Conservation (phyloP, 2,888 invertebrate genomes). For the Trichopoda pennipes region DNA sequence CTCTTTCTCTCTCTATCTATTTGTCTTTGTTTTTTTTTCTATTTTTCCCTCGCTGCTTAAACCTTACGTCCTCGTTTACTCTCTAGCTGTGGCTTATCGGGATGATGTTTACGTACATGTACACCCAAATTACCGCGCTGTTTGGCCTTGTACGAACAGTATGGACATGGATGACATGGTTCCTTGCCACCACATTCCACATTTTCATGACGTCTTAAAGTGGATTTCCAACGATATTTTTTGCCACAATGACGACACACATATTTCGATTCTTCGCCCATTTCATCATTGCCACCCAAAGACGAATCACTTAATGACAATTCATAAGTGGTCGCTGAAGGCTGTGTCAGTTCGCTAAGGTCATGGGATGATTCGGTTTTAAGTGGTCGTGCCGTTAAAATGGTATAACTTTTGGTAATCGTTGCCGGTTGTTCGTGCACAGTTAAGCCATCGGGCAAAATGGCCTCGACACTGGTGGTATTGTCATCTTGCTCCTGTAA, state of each 20-base stretch:
- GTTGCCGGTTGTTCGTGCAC: constrained; percentile 74
- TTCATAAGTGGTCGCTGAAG: constrained; percentile 78
- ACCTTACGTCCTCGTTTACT: constrained; percentile 80
- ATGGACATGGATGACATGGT: constrained; percentile 90
- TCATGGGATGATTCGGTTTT: constrained; percentile 77
- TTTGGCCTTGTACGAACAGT: constrained; percentile 89
- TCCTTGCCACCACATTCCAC: constrained; percentile 92
- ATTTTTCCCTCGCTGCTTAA: constrained; percentile 69
- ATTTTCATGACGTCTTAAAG: constrained; percentile 90
- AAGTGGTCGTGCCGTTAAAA: constrained; percentile 79
- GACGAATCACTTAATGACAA: constrained; percentile 79
- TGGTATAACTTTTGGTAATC: constrained; percentile 80
- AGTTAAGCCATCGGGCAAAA: constrained; percentile 75
- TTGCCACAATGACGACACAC: constrained; percentile 92
- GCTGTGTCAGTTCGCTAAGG: constrained; percentile 73
- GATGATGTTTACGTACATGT: constrained; percentile 90
- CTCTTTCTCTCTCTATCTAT: constrained; percentile 5
- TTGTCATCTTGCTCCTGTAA: constrained; percentile 75
- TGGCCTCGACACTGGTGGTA: constrained; percentile 74
- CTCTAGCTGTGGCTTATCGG: constrained; percentile 80
- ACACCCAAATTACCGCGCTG: constrained; percentile 91
- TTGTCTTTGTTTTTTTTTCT: constrained; percentile 15
- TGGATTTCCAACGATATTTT: constrained; percentile 92
- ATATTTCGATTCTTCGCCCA: constrained; percentile 83
- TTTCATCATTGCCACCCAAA: constrained; percentile 80